These are phyloP conservation scores for Drosophila pseudoobscura DNA, from an alignment of 1,140 invertebrate species.

Conservation along the genomic window DNA sequence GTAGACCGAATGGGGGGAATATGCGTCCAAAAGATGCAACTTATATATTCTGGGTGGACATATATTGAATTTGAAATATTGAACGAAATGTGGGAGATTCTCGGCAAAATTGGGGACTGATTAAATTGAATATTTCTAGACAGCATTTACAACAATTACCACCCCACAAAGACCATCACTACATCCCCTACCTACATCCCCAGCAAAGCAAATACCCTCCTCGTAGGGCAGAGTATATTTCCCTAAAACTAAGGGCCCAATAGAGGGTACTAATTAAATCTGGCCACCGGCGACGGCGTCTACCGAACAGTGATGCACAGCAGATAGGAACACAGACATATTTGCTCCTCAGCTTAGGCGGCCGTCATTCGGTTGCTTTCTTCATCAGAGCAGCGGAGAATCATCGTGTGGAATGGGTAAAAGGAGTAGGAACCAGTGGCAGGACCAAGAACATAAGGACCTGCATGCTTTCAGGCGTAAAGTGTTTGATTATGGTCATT, in stretches of 20 bases:
- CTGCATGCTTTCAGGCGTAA: conserved; percentile 72
- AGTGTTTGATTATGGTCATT: conserved; percentile 81
- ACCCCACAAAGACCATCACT: too few species aligned
- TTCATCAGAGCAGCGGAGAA: conserved; percentile 23
- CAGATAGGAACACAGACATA: conserved; percentile 29
- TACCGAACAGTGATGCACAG: conserved; percentile 51
- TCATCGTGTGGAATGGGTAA: background rate
- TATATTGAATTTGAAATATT: too few species aligned
- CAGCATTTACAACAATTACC: too few species aligned
- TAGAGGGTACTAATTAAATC: conserved; percentile 70
- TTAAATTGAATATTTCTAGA: too few species aligned
- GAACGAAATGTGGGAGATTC: too few species aligned
- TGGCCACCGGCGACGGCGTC: conserved; percentile 62
- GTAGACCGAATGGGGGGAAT: too few species aligned
- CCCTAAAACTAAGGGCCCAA: conserved; percentile 3
- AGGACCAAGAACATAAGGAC: too few species aligned
- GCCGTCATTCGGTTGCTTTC: conserved; percentile 33
- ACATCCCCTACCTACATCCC: too few species aligned
- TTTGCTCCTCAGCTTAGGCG: conserved; percentile 34
- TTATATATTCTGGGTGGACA: too few species aligned
- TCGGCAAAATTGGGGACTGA: too few species aligned
- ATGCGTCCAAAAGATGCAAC: background rate
- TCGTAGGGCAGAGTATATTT: conserved; percentile 4
- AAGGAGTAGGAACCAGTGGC: conserved; percentile 13
- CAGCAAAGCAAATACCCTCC: background rate